Evolutionary conservation across 2,113 vertebrate genomes (phyloP).

Genomic region (Scytalopus superciliaris): DNA sequence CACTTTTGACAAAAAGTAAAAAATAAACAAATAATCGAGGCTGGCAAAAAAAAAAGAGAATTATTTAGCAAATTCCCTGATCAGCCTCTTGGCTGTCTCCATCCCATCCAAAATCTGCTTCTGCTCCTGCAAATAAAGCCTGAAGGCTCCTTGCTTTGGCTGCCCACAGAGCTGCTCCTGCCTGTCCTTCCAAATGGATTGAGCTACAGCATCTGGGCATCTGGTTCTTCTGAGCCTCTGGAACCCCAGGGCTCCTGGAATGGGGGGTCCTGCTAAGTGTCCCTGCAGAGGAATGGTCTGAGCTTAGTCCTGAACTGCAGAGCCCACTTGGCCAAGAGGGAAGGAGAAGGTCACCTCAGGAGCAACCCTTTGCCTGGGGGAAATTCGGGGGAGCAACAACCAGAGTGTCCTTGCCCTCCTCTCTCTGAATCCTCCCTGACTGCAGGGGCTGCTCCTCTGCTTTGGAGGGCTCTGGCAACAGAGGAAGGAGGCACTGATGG

Average conservation of each 20-base stretch:
- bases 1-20: background rate
- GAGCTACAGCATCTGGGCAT: background rate
- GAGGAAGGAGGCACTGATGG: background rate
- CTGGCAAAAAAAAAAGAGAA: background rate
- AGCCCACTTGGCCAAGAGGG: background rate
- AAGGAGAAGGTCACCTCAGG: background rate
- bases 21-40: background rate
- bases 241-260: background rate
- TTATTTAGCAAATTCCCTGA: background rate
- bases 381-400: background rate
- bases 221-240: background rate
- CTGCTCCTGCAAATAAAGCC: background rate
- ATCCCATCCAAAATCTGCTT: conserved; percentile 2
- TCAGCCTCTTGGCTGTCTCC: background rate
- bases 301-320: background rate
- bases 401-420: background rate
- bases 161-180: background rate
- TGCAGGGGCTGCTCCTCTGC: background rate
- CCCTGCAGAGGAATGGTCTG: background rate
- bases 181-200: background rate
- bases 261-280: background rate
- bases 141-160: background rate
- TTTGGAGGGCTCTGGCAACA: background rate
- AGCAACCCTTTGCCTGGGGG: background rate
- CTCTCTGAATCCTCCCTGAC: background rate